Percentiles rank a stretch among this genome's conserved stretches.
Conservation (phyloP, 1,140 invertebrate genomes). For the Heliconius hewitsoni region DNA sequence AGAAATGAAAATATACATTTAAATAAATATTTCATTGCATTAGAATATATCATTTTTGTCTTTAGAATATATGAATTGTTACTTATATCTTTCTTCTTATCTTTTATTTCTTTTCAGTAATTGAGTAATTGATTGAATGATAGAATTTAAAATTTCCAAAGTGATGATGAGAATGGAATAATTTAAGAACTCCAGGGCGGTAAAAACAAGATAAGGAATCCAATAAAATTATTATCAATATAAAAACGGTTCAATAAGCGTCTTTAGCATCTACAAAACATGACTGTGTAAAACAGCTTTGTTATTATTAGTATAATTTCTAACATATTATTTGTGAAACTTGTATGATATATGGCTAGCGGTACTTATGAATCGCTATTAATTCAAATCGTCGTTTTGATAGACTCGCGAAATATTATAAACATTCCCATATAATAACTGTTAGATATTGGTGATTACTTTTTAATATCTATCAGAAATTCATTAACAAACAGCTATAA, state of each 20-base stretch:
- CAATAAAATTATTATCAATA: background rate
- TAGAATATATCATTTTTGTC: no score
- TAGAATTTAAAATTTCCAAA: no score
- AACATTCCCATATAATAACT: background rate
- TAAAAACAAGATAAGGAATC: background rate
- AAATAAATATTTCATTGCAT: no score
- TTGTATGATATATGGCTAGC: background rate
- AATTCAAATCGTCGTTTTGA: conserved; percentile 7
- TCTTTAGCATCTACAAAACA: background rate
- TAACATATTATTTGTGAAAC: background rate
- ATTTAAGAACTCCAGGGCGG: no score
- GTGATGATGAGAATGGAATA: no score
- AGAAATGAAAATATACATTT: no score
- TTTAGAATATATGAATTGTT: no score
- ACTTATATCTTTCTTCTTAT: no score
- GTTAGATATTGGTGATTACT: background rate
- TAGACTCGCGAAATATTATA: background rate
- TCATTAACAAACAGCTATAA: conserved; percentile 1
- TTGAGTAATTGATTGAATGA: no score
- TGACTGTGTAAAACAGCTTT: background rate
- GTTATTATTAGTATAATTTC: background rate
- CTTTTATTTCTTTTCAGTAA: no score
- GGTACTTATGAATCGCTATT: background rate
- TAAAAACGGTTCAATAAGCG: no score
- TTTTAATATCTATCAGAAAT: background rate